These are phyloP conservation scores for Oxygymnocypris stewartii DNA, from an alignment of 2,113 vertebrate species.

Conservation along the genomic window DNA sequence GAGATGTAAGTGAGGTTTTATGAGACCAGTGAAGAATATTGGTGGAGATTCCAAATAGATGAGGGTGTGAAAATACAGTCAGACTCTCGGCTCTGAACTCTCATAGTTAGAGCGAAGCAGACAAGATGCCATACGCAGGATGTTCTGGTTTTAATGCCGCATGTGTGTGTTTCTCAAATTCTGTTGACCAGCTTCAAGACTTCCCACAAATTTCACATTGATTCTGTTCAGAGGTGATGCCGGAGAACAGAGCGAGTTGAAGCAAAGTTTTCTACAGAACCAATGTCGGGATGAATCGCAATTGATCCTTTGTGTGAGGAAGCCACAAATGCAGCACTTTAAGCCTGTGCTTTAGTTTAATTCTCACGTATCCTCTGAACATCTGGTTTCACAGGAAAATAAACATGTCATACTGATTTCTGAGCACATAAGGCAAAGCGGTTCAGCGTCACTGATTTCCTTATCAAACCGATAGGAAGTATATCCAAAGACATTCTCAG, in stretches of 20 bases:
- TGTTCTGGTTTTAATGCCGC: conserved; percentile 42
- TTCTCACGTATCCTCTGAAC: background rate
- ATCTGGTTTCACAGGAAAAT: background rate
- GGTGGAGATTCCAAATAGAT: conserved; percentile 12
- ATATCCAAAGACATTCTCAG: conserved; percentile 31
- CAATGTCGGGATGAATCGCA: background rate
- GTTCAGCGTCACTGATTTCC: conserved; percentile 26
- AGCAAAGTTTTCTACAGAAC: background rate
- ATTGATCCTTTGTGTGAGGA: background rate
- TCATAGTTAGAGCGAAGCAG: conserved; percentile 44
- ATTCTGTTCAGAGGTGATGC: conserved; percentile 37
- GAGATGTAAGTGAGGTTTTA: background rate
- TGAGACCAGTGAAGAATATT: conserved; percentile 20
- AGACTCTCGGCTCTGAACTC: conserved; percentile 17
- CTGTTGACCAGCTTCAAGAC: conserved; percentile 25
- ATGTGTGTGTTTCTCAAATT: conserved; percentile 33
- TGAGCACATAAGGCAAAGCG: background rate
- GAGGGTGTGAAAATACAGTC: conserved; percentile 25
- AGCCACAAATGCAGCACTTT: background rate
- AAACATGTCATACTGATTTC: conserved; percentile 14
- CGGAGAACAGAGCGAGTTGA: background rate
- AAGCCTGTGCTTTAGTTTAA: background rate
- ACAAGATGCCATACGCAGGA: conserved; percentile 43
- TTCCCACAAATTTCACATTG: conserved; percentile 25
- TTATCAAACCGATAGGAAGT: conserved; percentile 29